Evolutionary conservation across 2,888 invertebrate species (phyloP).

Genomic region (Drosophila colorata): DNA sequence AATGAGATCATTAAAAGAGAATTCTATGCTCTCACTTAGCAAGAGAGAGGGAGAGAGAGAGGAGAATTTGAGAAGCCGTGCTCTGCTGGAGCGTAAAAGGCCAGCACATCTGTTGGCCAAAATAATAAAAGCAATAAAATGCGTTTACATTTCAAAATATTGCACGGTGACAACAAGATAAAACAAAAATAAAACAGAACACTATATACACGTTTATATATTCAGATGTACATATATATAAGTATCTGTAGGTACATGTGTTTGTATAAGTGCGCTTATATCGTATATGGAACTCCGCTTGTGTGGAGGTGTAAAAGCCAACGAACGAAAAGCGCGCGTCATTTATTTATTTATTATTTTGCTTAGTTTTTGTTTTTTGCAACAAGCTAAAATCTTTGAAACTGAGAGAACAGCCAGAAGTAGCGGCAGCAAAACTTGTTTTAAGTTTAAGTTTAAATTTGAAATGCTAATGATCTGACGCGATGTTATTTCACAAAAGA

Average conservation of each 20-base stretch:
- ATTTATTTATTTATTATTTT: conserved; percentile 38
- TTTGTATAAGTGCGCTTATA: conserved; percentile 17
- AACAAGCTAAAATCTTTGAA: conserved; percentile 44
- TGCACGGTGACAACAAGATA: conserved; percentile 38
- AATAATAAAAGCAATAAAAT: conserved; percentile 40
- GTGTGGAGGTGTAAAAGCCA: conserved; percentile 70
- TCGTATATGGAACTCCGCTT: conserved; percentile 49
- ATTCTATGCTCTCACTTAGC: conserved; percentile 9
- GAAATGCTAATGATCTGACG: conserved; percentile 66
- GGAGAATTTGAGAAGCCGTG: conserved; percentile 43
- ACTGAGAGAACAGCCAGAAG: conserved; percentile 19
- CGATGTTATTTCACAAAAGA: conserved; percentile 31
- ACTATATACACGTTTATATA: conserved; percentile 23
- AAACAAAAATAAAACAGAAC: conserved; percentile 18
- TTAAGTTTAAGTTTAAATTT: conserved; percentile 54
- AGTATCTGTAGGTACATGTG: conserved; percentile 2
- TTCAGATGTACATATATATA: not conserved
- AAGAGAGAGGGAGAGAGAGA: conserved; percentile 2
- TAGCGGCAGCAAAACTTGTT: conserved; percentile 37
- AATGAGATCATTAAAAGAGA: conserved; percentile 67
- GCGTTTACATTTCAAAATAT: conserved; percentile 50
- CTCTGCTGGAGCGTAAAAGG: conserved; percentile 66
- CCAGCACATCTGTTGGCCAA: conserved; percentile 43
- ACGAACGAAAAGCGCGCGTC: conserved; percentile 43
- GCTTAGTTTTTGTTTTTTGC: conserved; percentile 19